Evolutionary conservation across 2,888 invertebrate genomes (phyloP).

Genomic region (Rhagium mordax): DNA sequence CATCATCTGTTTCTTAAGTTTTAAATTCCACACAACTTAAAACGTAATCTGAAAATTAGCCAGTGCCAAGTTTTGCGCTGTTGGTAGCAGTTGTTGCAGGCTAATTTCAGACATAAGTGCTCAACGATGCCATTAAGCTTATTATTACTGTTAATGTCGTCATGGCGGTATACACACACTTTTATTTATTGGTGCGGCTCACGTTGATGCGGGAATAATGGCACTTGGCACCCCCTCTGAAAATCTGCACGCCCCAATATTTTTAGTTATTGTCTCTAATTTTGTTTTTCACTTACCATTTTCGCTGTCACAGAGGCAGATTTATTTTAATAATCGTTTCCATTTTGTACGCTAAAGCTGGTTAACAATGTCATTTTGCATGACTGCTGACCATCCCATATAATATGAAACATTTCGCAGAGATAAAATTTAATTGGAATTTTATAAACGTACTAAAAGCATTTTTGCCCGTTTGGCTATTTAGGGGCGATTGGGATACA

Average conservation of each 20-base stretch:
- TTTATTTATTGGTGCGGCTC: background rate
- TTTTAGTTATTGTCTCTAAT: slow-evolving; percentile 7
- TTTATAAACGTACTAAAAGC: background rate
- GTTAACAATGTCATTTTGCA: slow-evolving; percentile 1
- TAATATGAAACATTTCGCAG: background rate
- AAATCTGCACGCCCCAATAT: background rate
- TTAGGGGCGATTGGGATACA: background rate
- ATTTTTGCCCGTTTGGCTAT: background rate
- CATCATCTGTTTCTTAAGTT: background rate
- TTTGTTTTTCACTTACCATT: slow-evolving; percentile 4
- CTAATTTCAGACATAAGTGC: background rate
- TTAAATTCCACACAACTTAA: background rate
- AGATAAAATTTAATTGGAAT: slow-evolving; percentile 7
- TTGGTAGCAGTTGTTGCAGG: background rate
- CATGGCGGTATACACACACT: background rate
- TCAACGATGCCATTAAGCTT: background rate
- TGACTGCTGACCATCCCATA: background rate
- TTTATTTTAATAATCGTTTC: slow-evolving; percentile 15
- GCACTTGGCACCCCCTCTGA: background rate
- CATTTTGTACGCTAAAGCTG: background rate
- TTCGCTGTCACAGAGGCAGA: background rate
- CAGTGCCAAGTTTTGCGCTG: background rate
- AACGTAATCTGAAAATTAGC: slow-evolving; percentile 1
- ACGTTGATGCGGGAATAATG: background rate
- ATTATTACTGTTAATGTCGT: slow-evolving; percentile 1